Conservation (phyloP, 1,140 invertebrate species). For the Dreissena rostriformis region DNA sequence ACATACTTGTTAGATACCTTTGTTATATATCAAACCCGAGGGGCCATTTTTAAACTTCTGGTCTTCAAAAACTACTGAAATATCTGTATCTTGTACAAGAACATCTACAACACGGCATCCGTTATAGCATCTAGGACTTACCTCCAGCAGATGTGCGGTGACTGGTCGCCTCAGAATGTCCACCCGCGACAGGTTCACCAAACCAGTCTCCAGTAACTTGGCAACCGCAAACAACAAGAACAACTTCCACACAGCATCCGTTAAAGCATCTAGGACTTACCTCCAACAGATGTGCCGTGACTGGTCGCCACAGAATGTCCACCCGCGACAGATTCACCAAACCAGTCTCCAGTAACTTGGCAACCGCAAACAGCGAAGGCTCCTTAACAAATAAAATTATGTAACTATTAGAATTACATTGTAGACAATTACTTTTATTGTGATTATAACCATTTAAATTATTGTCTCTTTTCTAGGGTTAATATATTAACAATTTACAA, state of each 20-base stretch:
- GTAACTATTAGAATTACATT: too few relatives aligned
- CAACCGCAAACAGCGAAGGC: conserved; percentile 98
- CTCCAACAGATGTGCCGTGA: conserved; percentile 98
- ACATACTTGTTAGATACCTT: too few relatives aligned
- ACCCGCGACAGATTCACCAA: conserved; percentile 96
- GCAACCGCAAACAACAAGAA: conserved; percentile 95
- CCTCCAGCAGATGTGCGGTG: conserved; percentile 97
- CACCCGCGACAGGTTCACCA: conserved; percentile 96
- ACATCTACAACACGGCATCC: too few relatives aligned
- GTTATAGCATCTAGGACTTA: conserved; percentile 78
- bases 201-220: conserved; percentile 96
- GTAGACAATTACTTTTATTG: too few relatives aligned
- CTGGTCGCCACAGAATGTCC: conserved; percentile 96
- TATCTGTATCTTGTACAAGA: too few relatives aligned
- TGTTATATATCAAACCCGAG: too few relatives aligned
- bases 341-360: conserved; percentile 97
- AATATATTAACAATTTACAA: too few relatives aligned
- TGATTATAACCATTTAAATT: too few relatives aligned
- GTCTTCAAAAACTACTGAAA: too few relatives aligned
- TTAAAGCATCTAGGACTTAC: conserved; percentile 81
- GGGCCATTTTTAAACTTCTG: too few relatives aligned
- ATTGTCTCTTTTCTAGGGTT: too few relatives aligned
- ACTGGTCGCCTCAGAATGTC: conserved; percentile 97
- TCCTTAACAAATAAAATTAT: conserved; percentile 84
- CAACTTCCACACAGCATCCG: too few relatives aligned